Evolutionary conservation across 1,140 invertebrate genomes (phyloP).

Genomic region (Macrostomum lignano): DNA sequence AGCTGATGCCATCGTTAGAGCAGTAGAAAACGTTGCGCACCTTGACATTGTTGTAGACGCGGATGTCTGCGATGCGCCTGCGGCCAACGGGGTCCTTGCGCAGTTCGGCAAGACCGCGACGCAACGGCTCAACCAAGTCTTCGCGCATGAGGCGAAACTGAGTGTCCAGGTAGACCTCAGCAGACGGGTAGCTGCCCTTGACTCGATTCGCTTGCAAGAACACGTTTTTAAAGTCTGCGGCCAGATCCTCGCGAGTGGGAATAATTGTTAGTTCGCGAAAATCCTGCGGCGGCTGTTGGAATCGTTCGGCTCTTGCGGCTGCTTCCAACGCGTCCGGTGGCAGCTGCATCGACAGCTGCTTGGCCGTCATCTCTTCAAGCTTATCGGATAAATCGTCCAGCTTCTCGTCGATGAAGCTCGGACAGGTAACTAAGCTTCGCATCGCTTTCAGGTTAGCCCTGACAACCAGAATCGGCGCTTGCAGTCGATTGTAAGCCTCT

Average conservation of each 20-base stretch:
- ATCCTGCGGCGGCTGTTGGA: conserved; percentile 13
- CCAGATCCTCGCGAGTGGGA: conserved; percentile 15
- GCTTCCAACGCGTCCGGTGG: no score
- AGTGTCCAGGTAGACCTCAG: conserved; percentile 1
- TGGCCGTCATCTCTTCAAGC: no score
- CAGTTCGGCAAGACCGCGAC: conserved; percentile 12
- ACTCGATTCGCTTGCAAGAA: not conserved
- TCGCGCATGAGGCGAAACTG: not conserved
- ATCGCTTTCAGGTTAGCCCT: no score
- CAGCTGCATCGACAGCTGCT: no score
- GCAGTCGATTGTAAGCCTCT: no score
- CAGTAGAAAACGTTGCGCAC: not conserved
- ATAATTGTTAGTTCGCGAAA: conserved; percentile 16
- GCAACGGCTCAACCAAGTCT: conserved; percentile 1
- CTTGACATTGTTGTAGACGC: conserved; percentile 8
- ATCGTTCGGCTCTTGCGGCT: no score
- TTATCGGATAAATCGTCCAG: no score
- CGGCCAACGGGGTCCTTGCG: not conserved
- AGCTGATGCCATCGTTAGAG: not conserved
- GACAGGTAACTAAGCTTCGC: no score
- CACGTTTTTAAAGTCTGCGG: not conserved
- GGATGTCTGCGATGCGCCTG: conserved; percentile 4
- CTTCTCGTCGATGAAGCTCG: no score
- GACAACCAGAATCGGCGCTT: no score
- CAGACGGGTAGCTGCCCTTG: not conserved